Percentiles rank a stretch among this genome's conserved stretches.
phyloP scores from a whole-genome alignment of 2,888 invertebrate species.

The Apodemia hepburni region DNA sequence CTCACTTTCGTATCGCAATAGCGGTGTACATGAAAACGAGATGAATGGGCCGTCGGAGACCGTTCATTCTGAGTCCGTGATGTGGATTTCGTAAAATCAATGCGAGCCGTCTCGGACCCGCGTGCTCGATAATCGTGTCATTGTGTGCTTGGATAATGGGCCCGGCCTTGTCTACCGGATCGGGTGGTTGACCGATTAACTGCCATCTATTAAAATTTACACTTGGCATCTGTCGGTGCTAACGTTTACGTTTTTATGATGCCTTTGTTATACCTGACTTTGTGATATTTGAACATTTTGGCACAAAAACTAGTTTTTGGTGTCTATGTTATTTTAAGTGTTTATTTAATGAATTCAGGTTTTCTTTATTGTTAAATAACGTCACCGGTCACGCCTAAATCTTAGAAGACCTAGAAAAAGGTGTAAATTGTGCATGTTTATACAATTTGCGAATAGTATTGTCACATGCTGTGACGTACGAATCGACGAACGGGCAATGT shows the following conservation, averaged over 20 bases:
- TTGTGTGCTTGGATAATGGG: conserved; percentile 61
- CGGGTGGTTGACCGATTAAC: conserved; percentile 57
- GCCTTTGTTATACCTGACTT: conserved; percentile 7
- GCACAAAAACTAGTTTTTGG: not conserved
- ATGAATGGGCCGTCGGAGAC: conserved; percentile 74
- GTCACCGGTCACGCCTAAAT: not conserved
- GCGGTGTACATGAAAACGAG: conserved; percentile 76
- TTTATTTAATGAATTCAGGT: no score
- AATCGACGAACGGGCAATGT: no score
- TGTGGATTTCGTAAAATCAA: conserved; percentile 77
- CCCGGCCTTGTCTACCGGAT: conserved; percentile 50
- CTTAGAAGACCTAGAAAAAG: no score
- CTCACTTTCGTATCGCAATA: conserved; percentile 75
- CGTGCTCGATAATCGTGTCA: conserved; percentile 62
- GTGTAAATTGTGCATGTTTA: no score
- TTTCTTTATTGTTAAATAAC: no score
- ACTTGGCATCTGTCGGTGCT: conserved; percentile 41
- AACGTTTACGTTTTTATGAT: conserved; percentile 16
- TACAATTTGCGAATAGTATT: no score
- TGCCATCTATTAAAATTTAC: conserved; percentile 54
- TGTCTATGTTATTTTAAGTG: no score
- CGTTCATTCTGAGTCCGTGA: conserved; percentile 69
- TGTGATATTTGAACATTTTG: not conserved
- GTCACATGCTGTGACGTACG: no score
- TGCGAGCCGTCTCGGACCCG: conserved; percentile 63